Percentiles rank a stretch among this genome's conserved stretches.
phyloP scores from a whole-genome alignment of 2,797 vertebrate genomes.

The Geotrypetes seraphini region DNA sequence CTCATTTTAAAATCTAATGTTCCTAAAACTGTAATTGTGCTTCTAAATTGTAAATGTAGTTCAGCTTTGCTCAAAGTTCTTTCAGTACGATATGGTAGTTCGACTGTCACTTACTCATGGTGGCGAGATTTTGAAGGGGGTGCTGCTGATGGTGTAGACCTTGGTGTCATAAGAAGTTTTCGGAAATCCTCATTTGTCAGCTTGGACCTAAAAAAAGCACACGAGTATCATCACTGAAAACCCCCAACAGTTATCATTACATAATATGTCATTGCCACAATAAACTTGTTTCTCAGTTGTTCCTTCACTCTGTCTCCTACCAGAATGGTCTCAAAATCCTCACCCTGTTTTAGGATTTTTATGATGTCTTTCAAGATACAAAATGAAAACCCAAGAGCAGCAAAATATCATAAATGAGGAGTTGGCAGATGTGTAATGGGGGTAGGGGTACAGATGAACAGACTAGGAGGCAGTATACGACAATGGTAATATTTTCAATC shows the following conservation, averaged over 20 bases:
- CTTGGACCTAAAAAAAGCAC: slow-evolving; percentile 67
- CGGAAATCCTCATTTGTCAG: slow-evolving; percentile 96
- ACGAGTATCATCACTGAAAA: background rate
- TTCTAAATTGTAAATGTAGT: no score
- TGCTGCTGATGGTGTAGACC: slow-evolving; percentile 62
- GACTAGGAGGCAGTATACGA: no score
- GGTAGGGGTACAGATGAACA: no score
- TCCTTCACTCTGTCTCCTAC: no score
- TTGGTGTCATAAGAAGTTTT: slow-evolving; percentile 91
- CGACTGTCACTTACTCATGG: slow-evolving; percentile 81
- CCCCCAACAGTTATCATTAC: background rate
- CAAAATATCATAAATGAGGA: no score
- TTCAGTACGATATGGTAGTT: background rate
- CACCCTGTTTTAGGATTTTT: background rate
- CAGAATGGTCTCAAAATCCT: background rate
- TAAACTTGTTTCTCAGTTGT: background rate
- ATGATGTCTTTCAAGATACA: no score
- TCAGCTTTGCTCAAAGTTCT: no score
- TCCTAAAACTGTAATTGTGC: no score
- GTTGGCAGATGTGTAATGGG: no score
- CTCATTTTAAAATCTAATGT: no score
- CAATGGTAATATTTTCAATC: no score
- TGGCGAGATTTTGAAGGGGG: slow-evolving; percentile 86
- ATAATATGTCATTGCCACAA: background rate
- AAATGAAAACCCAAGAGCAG: no score